Percentiles rank a stretch among this genome's conserved stretches.
Evolutionary conservation across 2,113 vertebrate species (phyloP).

Genomic region (Ammodramus savannarum): DNA sequence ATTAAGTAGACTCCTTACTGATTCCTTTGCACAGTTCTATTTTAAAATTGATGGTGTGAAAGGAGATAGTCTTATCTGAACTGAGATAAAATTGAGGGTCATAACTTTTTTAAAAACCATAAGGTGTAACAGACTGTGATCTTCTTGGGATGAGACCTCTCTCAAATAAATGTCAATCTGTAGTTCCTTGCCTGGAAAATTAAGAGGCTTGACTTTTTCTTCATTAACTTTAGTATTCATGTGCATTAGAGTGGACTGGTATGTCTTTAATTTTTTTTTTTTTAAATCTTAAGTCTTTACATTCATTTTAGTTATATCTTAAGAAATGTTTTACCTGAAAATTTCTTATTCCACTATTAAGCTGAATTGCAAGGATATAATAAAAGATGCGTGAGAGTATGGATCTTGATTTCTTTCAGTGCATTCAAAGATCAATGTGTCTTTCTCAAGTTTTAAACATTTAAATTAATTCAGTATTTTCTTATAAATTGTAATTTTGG

Average conservation of each 20-base stretch:
- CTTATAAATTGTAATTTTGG: not conserved
- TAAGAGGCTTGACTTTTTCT: not conserved
- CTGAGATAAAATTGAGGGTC: not conserved
- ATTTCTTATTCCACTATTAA: not conserved
- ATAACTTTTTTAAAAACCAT: not conserved
- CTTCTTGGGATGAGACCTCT: not conserved
- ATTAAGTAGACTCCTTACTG: not conserved
- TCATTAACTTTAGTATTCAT: not conserved
- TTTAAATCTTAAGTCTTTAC: not conserved
- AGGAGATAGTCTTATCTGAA: not conserved
- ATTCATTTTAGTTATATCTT: slow-evolving; percentile 24
- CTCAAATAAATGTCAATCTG: slow-evolving; percentile 1
- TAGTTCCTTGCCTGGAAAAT: slow-evolving; percentile 4
- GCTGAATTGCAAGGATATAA: not conserved
- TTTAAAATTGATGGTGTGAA: slow-evolving; percentile 24
- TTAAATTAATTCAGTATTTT: slow-evolving; percentile 16
- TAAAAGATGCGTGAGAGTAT: not conserved
- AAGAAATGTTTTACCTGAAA: slow-evolving; percentile 12
- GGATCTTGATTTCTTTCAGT: slow-evolving; percentile 11
- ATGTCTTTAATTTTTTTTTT: not conserved
- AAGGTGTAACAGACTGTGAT: not conserved
- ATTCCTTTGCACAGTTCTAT: not conserved
- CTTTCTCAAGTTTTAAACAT: not conserved
- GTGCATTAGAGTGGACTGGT: not conserved
- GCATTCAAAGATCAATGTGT: not conserved